Conservation (phyloP, 2,113 vertebrate genomes). For the Actenoides hombroni region DNA sequence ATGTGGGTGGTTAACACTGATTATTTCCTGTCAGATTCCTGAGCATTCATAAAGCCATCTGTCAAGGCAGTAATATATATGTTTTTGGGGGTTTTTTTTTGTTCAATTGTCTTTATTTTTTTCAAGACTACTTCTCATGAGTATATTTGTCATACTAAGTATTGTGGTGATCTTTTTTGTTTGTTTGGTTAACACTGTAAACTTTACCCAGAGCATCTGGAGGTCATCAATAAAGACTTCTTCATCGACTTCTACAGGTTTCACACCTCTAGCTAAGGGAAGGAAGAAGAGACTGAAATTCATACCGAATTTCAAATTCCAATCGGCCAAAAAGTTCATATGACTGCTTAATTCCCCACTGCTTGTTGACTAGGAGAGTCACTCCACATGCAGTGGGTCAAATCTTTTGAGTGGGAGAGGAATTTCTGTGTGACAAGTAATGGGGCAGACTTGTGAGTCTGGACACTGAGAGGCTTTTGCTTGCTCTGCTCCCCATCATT, state of each 20-base stretch:
- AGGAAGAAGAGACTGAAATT: not conserved
- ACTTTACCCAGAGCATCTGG: not conserved
- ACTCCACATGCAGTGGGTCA: not conserved
- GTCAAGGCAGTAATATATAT: not conserved
- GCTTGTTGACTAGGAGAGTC: not conserved
- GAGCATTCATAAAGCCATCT: not conserved
- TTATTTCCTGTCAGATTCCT: not conserved
- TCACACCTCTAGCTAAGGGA: not conserved
- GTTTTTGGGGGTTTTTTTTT: not conserved
- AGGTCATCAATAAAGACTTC: not conserved
- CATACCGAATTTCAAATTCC: not conserved
- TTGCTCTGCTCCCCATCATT: not conserved
- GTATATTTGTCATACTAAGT: not conserved
- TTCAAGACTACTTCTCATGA: not conserved
- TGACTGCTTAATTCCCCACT: not conserved
- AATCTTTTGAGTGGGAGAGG: not conserved
- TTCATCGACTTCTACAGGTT: not conserved
- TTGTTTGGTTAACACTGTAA: not conserved
- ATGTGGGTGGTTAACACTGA: not conserved
- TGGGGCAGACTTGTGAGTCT: not conserved
- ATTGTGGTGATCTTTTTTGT: not conserved
- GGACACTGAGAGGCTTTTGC: not conserved
- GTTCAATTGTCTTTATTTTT: not conserved
- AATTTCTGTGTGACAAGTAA: not conserved
- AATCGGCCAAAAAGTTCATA: not conserved